Conservation (phyloP, 2,797 vertebrate species). For the Neosalanx taihuensis region DNA sequence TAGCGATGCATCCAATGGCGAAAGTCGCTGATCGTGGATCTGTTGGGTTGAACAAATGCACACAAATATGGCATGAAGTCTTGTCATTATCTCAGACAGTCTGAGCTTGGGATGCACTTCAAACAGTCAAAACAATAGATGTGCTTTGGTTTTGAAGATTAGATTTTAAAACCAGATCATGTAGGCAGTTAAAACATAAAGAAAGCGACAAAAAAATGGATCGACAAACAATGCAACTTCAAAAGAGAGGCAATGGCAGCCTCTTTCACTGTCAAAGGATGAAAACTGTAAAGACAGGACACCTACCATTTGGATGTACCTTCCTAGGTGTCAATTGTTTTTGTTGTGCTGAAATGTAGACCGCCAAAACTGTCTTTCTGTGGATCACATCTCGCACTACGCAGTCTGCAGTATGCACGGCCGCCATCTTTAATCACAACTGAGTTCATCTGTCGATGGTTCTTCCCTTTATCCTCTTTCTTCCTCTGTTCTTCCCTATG, state of each 20-base stretch:
- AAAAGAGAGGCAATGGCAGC: conserved; percentile 43
- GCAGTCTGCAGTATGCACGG: conserved; percentile 75
- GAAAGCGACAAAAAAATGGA: conserved; percentile 45
- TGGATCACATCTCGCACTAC: conserved; percentile 64
- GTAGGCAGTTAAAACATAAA: conserved; percentile 28
- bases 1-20: conserved; percentile 40
- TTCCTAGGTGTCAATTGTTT: conserved; percentile 58
- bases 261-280: conserved; percentile 49
- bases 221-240: conserved; percentile 56
- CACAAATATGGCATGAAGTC: conserved; percentile 52
- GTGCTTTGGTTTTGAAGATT: conserved; percentile 61
- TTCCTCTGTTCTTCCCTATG: conserved; percentile 69
- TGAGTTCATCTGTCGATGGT: conserved; percentile 77
- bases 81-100: conserved; percentile 46
- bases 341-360: conserved; percentile 62
- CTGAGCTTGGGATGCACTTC: conserved; percentile 55
- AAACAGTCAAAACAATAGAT: conserved; percentile 70
- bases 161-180: conserved; percentile 48
- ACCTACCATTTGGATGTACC: conserved; percentile 65
- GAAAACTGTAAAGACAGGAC: conserved; percentile 56
- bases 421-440: conserved; percentile 84
- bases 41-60: conserved; percentile 44
- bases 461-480: conserved; percentile 72
- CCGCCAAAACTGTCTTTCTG: conserved; percentile 67
- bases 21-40: conserved; percentile 42